A percentile compares a stretch with the other conserved stretches of the same genome.
Evolutionary conservation across 1,140 invertebrate genomes (phyloP).

Genomic region (Phymorhynchus buccinoides): DNA sequence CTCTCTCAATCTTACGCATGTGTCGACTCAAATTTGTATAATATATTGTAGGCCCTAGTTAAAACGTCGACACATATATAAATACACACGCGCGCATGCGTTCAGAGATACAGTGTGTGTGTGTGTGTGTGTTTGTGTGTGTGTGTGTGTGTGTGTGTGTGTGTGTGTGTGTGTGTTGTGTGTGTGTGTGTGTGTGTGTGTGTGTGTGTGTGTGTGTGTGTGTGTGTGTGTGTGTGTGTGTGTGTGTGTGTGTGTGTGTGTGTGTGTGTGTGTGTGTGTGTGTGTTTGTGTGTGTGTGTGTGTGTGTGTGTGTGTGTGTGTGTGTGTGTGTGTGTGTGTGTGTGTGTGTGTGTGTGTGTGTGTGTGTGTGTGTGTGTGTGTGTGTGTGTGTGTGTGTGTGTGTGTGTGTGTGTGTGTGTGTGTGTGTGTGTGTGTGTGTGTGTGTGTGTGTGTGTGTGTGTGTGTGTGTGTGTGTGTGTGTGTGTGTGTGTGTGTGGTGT

Average conservation of each 20-base stretch:
- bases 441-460: not conserved
- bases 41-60: too few relatives aligned
- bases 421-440: not conserved
- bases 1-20: too few relatives aligned
- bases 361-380: conserved; percentile 1
- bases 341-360: not conserved
- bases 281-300: conserved; percentile 9
- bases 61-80: too few relatives aligned
- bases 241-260: not conserved
- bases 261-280: not conserved
- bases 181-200: not conserved
- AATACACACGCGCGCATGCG: too few relatives aligned
- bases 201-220: not conserved
- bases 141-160: too few relatives aligned
- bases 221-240: not conserved
- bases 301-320: not conserved
- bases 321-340: not conserved
- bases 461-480: conserved; percentile 17
- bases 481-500: not conserved
- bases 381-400: not conserved
- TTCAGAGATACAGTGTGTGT: too few relatives aligned
- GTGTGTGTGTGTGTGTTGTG: not conserved
- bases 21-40: too few relatives aligned
- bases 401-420: not conserved
- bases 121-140: too few relatives aligned